A percentile compares a stretch with the other conserved stretches of the same genome.
Conservation (phyloP, 2,797 vertebrate genomes). For the Alcedo quadribrachys region DNA sequence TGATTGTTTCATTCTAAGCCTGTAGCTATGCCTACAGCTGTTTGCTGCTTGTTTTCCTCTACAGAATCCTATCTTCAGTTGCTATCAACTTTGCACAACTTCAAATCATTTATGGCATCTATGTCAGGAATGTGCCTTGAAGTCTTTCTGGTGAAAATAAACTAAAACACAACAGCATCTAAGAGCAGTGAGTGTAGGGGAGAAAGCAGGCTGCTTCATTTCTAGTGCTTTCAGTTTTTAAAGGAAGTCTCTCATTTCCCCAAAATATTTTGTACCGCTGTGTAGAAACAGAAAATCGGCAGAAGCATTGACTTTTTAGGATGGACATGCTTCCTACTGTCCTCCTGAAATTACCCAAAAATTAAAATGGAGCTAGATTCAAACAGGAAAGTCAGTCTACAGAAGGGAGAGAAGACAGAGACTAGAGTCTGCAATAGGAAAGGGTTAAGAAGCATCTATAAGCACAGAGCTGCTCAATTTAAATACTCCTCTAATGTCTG, state of each 20-base stretch:
- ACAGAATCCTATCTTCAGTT: not conserved
- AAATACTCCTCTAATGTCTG: not conserved
- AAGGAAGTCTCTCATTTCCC: not conserved
- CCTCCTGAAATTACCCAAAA: not conserved
- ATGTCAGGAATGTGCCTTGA: not conserved
- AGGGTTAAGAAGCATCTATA: not conserved
- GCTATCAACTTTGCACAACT: not conserved
- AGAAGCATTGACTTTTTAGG: not conserved
- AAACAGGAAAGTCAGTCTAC: not conserved
- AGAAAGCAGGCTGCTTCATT: not conserved
- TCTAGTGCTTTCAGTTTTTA: not conserved
- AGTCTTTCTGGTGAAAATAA: not conserved
- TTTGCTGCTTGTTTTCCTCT: not conserved
- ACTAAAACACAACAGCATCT: not conserved
- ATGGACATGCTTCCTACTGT: accelerated
- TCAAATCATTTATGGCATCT: not conserved
- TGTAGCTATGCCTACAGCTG: not conserved
- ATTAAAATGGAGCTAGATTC: not conserved
- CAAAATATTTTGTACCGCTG: not conserved
- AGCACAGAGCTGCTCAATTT: not conserved
- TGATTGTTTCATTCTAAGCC: not conserved
- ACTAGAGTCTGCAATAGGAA: not conserved
- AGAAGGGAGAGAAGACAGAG: not conserved
- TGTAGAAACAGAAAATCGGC: not conserved
- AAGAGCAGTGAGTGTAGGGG: not conserved